These are phyloP conservation scores for Macrobrachium rosenbergii DNA, from an alignment of 1,140 invertebrate species.

Conservation along the genomic window DNA sequence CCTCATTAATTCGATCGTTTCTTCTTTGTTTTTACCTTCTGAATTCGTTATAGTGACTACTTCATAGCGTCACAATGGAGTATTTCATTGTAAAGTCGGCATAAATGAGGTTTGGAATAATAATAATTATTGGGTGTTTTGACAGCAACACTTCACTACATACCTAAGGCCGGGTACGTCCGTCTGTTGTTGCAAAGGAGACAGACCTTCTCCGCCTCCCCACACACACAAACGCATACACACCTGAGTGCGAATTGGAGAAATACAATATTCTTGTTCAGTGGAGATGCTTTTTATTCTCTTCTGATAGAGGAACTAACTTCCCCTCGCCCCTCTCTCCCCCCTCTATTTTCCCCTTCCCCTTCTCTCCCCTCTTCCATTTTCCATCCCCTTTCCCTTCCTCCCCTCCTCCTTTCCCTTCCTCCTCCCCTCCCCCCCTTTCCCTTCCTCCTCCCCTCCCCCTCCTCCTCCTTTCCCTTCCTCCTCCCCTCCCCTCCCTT, in stretches of 20 bases:
- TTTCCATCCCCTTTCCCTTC: not conserved
- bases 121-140: too few species aligned
- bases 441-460: not conserved
- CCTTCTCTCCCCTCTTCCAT: not conserved
- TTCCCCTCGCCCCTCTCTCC: not conserved
- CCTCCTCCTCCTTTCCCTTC: too few species aligned
- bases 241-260: not conserved
- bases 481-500: too few species aligned
- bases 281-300: too few species aligned
- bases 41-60: too few species aligned
- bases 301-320: not conserved
- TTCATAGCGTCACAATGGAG: too few species aligned
- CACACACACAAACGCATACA: conserved; percentile 9
- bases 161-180: too few species aligned
- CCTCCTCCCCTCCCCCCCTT: not conserved
- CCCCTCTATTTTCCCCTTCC: not conserved
- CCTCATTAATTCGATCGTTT: too few species aligned
- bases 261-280: not conserved
- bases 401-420: not conserved
- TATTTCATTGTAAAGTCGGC: too few species aligned
- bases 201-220: conserved; percentile 2
- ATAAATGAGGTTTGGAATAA: too few species aligned
- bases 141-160: too few species aligned
- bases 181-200: not conserved
- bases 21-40: too few species aligned